Evolutionary conservation across 2,888 invertebrate genomes (phyloP), one percentile per base, ranked within the genome.

Genomic region (Hypsopygia costalis): DNA sequence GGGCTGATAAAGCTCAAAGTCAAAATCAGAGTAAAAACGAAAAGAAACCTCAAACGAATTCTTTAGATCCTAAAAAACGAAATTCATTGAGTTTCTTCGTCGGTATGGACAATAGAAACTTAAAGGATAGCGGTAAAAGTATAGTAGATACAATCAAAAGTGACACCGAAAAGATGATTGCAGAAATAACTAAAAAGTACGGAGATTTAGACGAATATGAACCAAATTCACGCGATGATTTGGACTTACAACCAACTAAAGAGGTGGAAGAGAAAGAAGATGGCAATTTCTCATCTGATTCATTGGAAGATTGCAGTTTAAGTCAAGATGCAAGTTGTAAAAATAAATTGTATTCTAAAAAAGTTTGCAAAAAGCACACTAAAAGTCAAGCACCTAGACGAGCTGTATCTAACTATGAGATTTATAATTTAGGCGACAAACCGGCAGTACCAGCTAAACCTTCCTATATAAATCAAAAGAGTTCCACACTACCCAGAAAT

Each of bases 351-450:
- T 91, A 69, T 65, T 91, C 78, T 5, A 91, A 91, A 55, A 87
- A 85, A 52, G 68, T 90, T 4, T 90, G 90, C 44, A 90, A 87
- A 47, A 90, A 90, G 44, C 90, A 90, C 46, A 90, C 81, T 12
- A 91, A 89, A 53, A 77, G 67, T 36, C 51, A 57, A 25, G 92
- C 94, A 0, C 42, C 47, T 1, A 89, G 94, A 41, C 77, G 94
- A 20, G 93, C 94, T 27, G 90, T 94, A 9, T 95, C 95, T 1
- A 94, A 95, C 61, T 95, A 95, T 62, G 95, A 95, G 69, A 94
- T 95, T 34, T 92, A 91, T 42, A 70, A 80, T 3, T 57, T 63
- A 1, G 83, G 87, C 22, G 85, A 85, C 10, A 88, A 85, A 32
- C 87, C 86, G 0, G 69, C 61, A 1, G 69, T 86, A 0, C 88